Base-by-base conservation (phyloP, 2,113 vertebrate species). In the Saguinus imperator region DNA sequence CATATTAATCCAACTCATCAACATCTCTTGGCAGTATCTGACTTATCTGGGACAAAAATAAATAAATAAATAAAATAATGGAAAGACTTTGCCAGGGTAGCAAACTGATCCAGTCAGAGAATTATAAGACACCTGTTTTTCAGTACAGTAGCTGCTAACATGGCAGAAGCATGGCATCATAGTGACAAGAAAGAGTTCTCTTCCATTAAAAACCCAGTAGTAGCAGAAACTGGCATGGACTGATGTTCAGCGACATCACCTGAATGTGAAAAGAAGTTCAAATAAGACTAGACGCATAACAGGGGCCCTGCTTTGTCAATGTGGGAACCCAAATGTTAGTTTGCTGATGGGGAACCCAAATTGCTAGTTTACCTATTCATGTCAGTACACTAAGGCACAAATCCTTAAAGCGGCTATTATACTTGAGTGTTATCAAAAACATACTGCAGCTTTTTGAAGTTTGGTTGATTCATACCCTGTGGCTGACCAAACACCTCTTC, bases 81-180 rank as follows among this genome's bases (percentile, higher is more conserved):
- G 81, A 55, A 95, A 91, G 70, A n/a, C 57, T 58, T 1, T 89
- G 93, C 95, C 95, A 94, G 91, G 70, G 85, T 73, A 45, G 64
- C 92, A 80, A 94, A 81, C 87, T 14, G 82, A 97, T 79, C 58
- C 77, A 77, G 72, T 86, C 73, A 12, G 73, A 91, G 82, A 96
- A 94, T 89, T 96, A 75, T 45, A 64, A 91, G 94, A 93, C 96
- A 94, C 96, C 96, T 97, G 96, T 94, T 96, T 94, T 84, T 57
- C 43, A 94, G 58, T 40, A 43, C 75, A 89, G 86, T 95, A 89
- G 89, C 93, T 94, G 94, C 43, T 40, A 93, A 84, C 57, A 81
- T 77, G 75, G 73, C 1, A 37, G 70, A 96, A 66, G 91, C 68
- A 40, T 7, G n/a, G 29, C 88, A 93, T 43, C 92, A 76, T 40